Percentiles rank a stretch among this genome's conserved stretches.
Conservation (phyloP, 2,113 vertebrate species). For the Willisornis vidua region DNA sequence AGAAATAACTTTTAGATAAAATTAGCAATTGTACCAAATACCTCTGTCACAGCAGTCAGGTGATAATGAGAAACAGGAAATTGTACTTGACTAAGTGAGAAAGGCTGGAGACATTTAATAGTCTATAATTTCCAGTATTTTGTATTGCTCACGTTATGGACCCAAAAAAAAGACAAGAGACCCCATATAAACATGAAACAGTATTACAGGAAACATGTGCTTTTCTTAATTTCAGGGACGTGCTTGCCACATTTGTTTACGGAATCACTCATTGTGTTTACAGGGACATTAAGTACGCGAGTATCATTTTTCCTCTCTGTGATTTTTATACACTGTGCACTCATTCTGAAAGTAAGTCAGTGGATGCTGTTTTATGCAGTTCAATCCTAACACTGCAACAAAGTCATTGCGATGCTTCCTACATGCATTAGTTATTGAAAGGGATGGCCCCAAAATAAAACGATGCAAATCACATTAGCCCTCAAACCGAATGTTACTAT, state of each 20-base stretch:
- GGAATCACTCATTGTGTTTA: conserved; percentile 60
- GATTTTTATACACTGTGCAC: conserved; percentile 22
- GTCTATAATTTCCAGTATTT: conserved; percentile 48
- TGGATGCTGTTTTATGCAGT: not conserved
- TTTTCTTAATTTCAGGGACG: conserved; percentile 51
- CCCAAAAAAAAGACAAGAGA: conserved; percentile 34
- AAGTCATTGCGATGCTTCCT: not conserved
- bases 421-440: not conserved
- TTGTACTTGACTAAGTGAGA: conserved; percentile 46
- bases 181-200: conserved; percentile 16
- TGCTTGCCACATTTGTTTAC: conserved; percentile 51
- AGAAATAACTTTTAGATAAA: not conserved
- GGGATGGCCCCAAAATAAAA: conserved; percentile 26
- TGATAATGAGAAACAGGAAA: conserved; percentile 46
- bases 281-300: conserved; percentile 38
- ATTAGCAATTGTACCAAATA: not conserved
- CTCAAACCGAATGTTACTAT: not conserved
- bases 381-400: not conserved
- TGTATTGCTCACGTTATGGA: not conserved
- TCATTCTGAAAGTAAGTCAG: conserved; percentile 57
- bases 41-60: not conserved
- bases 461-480: not conserved
- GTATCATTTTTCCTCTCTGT: conserved; percentile 32
- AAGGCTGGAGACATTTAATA: not conserved
- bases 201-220: conserved; percentile 49